Evolutionary conservation across 2,113 vertebrate species (phyloP).

Genomic region (Oncorhynchus tshawytscha): DNA sequence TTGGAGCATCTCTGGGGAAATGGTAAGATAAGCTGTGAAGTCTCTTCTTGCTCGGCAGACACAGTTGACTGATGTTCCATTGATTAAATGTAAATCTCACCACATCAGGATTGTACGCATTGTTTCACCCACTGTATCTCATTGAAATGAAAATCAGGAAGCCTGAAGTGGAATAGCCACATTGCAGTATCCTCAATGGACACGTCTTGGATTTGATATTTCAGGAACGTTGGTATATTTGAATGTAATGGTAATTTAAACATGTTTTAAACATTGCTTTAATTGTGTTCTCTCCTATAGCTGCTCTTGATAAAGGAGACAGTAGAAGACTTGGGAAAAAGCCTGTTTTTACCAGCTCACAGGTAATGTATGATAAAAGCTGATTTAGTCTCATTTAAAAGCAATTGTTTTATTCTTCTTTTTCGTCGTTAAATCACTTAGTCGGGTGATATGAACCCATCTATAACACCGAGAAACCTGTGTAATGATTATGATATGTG

Average conservation of each 20-base stretch:
- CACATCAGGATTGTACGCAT: neutral
- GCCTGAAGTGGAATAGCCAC: neutral
- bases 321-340: constrained; percentile 88
- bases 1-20: neutral
- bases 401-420: too few relatives aligned
- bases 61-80: neutral
- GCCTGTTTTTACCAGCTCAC: constrained; percentile 88
- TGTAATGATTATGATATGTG: neutral
- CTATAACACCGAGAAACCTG: neutral
- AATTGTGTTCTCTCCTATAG: constrained; percentile 57
- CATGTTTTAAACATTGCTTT: neutral
- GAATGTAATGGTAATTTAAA: neutral
- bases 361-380: constrained; percentile 73
- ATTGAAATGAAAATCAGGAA: neutral
- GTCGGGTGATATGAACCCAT: neutral
- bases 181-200: neutral
- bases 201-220: too few relatives aligned
- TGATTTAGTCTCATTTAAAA: neutral
- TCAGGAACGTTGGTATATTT: too few relatives aligned
- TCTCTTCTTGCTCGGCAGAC: neutral
- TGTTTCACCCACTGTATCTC: too few relatives aligned
- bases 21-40: neutral
- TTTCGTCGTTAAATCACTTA: neutral
- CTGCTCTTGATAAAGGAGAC: constrained; percentile 93
- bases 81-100: neutral